Conservation (phyloP, 2,113 vertebrate species). For the Peromyscus californicus region DNA sequence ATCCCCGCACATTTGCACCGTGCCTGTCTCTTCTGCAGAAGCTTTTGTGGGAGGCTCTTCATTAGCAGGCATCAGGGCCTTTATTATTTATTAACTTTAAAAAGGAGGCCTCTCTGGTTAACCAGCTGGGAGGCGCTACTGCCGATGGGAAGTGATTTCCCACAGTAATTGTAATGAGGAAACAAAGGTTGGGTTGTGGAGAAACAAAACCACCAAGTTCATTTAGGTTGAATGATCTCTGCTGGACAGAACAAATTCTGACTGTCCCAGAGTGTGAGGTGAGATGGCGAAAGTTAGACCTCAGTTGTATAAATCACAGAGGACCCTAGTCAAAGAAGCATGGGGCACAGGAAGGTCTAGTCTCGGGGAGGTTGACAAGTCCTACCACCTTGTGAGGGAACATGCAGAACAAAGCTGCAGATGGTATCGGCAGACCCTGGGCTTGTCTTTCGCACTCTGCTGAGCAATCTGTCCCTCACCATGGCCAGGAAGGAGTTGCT, state of each 20-base stretch:
- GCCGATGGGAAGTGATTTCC: conserved; percentile 58
- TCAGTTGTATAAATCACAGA: not conserved
- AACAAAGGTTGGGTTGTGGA: not conserved
- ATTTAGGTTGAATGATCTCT: not conserved
- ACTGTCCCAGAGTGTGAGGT: not conserved
- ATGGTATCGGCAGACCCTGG: not conserved
- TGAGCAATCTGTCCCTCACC: not conserved
- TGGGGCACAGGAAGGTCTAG: not conserved
- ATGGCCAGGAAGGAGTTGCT: not conserved
- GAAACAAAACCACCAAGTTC: conserved; percentile 21
- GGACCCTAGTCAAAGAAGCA: not conserved
- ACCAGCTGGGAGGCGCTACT: conserved; percentile 47
- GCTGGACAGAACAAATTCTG: not conserved
- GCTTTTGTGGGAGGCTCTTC: conserved; percentile 86
- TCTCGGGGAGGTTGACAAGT: not conserved
- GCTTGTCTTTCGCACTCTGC: not conserved
- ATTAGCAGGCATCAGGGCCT: conserved; percentile 83
- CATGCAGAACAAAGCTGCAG: not conserved
- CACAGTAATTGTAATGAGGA: conserved; percentile 20
- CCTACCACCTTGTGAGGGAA: not conserved
- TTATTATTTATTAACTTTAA: conserved; percentile 78
- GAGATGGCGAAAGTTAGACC: not conserved
- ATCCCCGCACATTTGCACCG: conserved; percentile 81
- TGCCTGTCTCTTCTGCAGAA: conserved; percentile 80
- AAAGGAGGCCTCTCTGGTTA: conserved; percentile 47